Conservation (phyloP, 2,888 invertebrate genomes). For the Apotomis turbidana region DNA sequence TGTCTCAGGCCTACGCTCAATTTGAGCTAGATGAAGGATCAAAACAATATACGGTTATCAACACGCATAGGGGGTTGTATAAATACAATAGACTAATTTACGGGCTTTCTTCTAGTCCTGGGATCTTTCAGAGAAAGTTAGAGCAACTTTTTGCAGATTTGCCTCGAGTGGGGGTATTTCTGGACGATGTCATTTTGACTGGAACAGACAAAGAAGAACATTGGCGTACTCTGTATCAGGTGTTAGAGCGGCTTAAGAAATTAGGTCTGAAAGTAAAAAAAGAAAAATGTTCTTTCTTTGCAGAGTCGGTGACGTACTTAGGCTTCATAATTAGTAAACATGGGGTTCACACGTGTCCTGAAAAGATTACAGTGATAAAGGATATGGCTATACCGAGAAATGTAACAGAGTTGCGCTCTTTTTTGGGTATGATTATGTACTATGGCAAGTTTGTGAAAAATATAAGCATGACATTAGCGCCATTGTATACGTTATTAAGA, state of each 20-base stretch:
- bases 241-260: too few species aligned
- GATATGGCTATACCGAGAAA: neutral
- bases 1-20: constrained; percentile 11
- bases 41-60: constrained; percentile 25
- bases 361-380: constrained; percentile 24
- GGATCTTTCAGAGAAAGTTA: constrained; percentile 9
- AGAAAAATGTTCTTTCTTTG: constrained; percentile 36
- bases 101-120: neutral
- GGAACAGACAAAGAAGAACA: neutral
- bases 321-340: constrained; percentile 23
- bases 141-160: constrained; percentile 10
- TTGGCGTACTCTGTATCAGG: neutral
- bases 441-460: constrained; percentile 6
- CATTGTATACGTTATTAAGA: too few species aligned
- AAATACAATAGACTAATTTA: constrained; percentile 4
- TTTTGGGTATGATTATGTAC: constrained; percentile 7
- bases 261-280: constrained; percentile 17
- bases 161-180: constrained; percentile 12
- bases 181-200: constrained; percentile 16
- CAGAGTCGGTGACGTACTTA: constrained; percentile 30
- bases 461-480: neutral
- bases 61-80: constrained; percentile 31
- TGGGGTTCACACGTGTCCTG: constrained; percentile 21
- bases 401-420: neutral
- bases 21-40: constrained; percentile 15